Conservation (phyloP, 2,797 vertebrate species). For the Gambelia wislizenii region DNA sequence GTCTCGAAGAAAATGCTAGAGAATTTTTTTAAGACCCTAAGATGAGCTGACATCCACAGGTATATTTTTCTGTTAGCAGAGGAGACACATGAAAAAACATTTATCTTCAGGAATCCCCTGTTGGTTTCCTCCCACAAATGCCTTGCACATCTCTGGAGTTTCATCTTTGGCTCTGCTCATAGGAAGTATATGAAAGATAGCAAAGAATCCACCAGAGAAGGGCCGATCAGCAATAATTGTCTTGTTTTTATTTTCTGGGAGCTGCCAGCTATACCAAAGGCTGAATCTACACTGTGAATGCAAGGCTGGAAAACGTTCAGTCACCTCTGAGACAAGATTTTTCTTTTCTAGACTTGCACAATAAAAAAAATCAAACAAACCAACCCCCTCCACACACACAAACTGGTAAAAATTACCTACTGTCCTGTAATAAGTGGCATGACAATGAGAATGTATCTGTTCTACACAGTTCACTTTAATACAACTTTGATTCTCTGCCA, state of each 20-base stretch:
- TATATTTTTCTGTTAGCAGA: conserved; percentile 25
- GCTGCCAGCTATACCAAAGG: background rate
- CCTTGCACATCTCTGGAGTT: conserved; percentile 16
- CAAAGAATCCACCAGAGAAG: conserved; percentile 14
- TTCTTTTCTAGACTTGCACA: background rate
- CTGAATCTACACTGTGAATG: background rate
- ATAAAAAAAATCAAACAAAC: background rate
- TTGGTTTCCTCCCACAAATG: conserved; percentile 31
- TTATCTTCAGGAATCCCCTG: conserved; percentile 31
- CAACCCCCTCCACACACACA: too few relatives aligned
- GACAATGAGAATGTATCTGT: too few relatives aligned
- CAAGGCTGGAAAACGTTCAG: background rate
- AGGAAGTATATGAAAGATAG: conserved; percentile 29
- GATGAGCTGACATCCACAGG: conserved; percentile 27
- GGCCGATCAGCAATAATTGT: conserved; percentile 15
- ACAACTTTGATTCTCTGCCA: too few relatives aligned
- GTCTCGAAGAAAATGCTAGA: conserved; percentile 1
- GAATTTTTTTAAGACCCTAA: conserved; percentile 17
- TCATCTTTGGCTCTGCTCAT: conserved; percentile 15
- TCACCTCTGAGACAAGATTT: background rate
- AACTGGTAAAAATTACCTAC: too few relatives aligned
- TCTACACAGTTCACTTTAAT: too few relatives aligned
- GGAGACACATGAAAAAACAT: conserved; percentile 22
- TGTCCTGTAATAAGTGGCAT: too few relatives aligned
- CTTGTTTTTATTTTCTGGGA: conserved; percentile 17